These are phyloP conservation scores for Platyrinchus mystaceus DNA, from an alignment of 2,797 vertebrate species.

Conservation along the genomic window DNA sequence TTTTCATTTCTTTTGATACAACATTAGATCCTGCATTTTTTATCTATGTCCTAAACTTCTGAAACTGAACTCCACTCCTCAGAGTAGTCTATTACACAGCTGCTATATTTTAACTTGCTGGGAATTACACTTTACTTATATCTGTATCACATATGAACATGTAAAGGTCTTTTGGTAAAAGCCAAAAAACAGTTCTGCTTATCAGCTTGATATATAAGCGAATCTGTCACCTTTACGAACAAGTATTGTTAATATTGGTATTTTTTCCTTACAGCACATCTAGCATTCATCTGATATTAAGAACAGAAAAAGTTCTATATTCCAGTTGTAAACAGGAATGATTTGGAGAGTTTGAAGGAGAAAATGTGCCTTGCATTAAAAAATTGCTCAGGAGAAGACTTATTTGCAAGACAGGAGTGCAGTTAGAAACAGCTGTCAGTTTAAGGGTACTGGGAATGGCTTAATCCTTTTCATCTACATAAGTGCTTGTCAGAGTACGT, in stretches of 20 bases:
- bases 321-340: not conserved
- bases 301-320: not conserved
- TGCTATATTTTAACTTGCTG: not conserved
- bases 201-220: not conserved
- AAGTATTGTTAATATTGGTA: not conserved
- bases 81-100: not conserved
- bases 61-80: not conserved
- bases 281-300: not conserved
- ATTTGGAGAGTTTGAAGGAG: not conserved
- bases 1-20: not conserved
- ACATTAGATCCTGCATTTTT: not conserved
- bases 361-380: not conserved
- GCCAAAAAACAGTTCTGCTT: not conserved
- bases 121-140: not conserved
- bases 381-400: not conserved
- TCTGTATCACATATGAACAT: accelerated
- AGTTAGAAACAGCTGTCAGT: not conserved
- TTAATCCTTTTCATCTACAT: not conserved
- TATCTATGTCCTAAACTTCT: not conserved
- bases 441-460: not conserved
- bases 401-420: accelerated
- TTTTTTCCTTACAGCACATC: not conserved
- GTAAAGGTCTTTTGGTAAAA: not conserved
- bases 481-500: not conserved
- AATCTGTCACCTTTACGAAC: not conserved